Evolutionary conservation across 2,888 invertebrate species (phyloP).

Genomic region (Theretra japonica): DNA sequence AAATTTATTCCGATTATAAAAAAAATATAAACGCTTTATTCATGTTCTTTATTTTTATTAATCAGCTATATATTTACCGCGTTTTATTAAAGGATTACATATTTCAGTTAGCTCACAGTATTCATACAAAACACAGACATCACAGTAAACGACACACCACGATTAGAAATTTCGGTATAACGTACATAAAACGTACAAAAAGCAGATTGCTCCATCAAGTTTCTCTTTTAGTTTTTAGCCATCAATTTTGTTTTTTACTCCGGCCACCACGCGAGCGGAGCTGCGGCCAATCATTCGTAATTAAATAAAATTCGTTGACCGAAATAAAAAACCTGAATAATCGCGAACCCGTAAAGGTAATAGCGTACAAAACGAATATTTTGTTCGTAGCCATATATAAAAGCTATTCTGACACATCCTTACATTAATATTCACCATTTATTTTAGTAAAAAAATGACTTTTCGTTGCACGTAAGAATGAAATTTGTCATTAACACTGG

Average conservation of each 20-base stretch:
- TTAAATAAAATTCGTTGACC: conserved; percentile 22
- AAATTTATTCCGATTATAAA: not conserved
- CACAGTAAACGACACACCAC: no score
- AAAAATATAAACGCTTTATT: not conserved
- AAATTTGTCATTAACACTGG: not conserved
- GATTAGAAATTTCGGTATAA: not conserved
- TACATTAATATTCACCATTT: not conserved
- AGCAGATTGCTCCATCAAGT: conserved; percentile 6
- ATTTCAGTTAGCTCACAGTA: no score
- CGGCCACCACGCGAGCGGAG: not conserved
- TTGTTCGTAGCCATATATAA: not conserved
- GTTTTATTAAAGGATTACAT: no score
- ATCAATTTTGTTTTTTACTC: conserved; percentile 18
- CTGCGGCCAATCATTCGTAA: conserved; percentile 22
- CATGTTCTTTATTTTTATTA: not conserved
- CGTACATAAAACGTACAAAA: not conserved
- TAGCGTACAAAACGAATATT: not conserved
- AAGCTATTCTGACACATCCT: not conserved
- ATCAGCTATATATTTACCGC: no score
- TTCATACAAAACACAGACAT: no score
- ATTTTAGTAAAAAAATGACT: not conserved
- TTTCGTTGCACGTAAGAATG: not conserved
- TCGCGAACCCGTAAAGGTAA: conserved; percentile 5
- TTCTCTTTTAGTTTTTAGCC: conserved; percentile 22
- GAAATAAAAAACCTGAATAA: conserved; percentile 19